Evolutionary conservation across 2,888 invertebrate species (phyloP), one percentile per base, ranked within the genome.

Genomic region (Dicyrtoma fusca): DNA sequence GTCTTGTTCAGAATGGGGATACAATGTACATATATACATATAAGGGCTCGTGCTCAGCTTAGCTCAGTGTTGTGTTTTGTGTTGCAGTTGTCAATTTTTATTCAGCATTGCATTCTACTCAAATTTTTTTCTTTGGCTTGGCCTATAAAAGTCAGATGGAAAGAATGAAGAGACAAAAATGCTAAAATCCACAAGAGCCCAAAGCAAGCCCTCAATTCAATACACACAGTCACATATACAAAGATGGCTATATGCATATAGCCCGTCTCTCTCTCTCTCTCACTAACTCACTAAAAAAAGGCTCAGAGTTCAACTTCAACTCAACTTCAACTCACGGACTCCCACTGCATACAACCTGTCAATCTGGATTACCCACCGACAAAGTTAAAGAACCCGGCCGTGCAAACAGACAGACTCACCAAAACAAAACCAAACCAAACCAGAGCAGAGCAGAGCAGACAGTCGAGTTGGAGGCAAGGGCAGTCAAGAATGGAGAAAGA

Each of bases 341-440:
- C 61, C 13, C 26, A 61, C 69, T 61, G 51, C 69, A 62, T 55
- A 62, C 47, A 63, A 62, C 71, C 76, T 77, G 77, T 77, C 77
- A 77, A 76, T 77, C 71, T 71, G 73, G 76, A 76, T 77, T 77
- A 76, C 49, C 49, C 49, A 72, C 77, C 77, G 77, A 76, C 77
- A 77, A 77, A 76, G 75, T 64, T 59, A 71, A 71, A 49, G 70
- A 63, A 55, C 53, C 62, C 47, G 69, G 69, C 62, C 69, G 71
- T 69, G 73, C 69, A 73, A 71, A 63, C 65, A 69, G 63, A 49
- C 34, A 49, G 10, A 19, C 68, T 42, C 34, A 57, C 17, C 19
- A 6, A 13, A 68, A 55, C 57, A 25, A 51, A 72, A 68, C 49
- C 49, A n/a, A 8, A 34, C 4, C 34, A 34, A 34, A 3, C 8